Percentiles rank a stretch among this genome's conserved stretches.
These are phyloP conservation scores for Pecten maximus DNA, from an alignment of 2,888 invertebrate species.

Conservation along the genomic window DNA sequence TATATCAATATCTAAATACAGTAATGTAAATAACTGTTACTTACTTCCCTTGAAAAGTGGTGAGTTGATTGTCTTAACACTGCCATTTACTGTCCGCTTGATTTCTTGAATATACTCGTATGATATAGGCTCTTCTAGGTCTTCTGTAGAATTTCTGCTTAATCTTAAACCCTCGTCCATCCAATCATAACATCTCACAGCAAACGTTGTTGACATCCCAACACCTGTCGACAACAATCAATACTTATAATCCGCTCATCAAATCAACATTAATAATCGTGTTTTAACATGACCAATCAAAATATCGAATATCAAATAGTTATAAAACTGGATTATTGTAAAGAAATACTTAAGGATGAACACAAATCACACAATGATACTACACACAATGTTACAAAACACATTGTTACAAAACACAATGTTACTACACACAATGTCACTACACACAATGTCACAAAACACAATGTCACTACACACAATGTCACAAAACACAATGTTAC, in stretches of 20 bases:
- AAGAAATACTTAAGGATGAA: too few relatives aligned
- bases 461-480: too few relatives aligned
- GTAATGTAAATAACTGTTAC: not conserved
- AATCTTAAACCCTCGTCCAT: constrained; percentile 38
- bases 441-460: too few relatives aligned
- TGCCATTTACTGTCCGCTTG: not conserved
- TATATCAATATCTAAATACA: too few relatives aligned
- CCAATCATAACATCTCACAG: constrained; percentile 37
- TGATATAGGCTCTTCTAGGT: not conserved
- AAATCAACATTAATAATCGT: not conserved
- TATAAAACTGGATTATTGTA: too few relatives aligned
- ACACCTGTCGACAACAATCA: not conserved
- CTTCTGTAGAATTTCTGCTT: not conserved
- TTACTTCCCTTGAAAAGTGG: not conserved
- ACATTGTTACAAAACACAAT: too few relatives aligned
- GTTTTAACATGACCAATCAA: too few relatives aligned
- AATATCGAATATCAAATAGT: too few relatives aligned
- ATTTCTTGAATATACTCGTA: not conserved
- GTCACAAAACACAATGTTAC: too few relatives aligned
- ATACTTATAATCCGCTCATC: not conserved
- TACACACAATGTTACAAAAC: too few relatives aligned
- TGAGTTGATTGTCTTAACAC: not conserved
- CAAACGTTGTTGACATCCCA: constrained; percentile 22
- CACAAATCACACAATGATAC: too few relatives aligned
- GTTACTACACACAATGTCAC: too few relatives aligned